Conservation (phyloP, 2,888 invertebrate genomes). For the Belgica antarctica region DNA sequence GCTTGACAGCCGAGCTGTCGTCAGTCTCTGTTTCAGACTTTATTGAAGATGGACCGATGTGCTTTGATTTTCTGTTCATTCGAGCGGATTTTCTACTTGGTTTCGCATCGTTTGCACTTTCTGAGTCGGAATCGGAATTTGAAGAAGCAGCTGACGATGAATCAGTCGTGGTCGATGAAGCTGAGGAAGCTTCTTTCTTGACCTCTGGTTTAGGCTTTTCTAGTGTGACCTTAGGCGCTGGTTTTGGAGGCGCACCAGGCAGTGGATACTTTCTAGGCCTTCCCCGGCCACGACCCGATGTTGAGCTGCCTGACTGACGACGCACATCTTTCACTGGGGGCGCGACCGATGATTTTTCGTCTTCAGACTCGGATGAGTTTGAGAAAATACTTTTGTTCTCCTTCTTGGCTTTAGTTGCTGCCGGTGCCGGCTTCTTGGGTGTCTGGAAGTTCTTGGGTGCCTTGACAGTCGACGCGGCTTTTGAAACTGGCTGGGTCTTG, state of each 20-base stretch:
- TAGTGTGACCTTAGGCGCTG: slow-evolving; percentile 47
- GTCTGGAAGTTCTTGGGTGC: neutral
- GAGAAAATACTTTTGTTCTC: slow-evolving; percentile 76
- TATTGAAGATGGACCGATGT: slow-evolving; percentile 57
- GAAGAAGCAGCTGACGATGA: slow-evolving; percentile 33
- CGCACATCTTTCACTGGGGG: slow-evolving; percentile 24
- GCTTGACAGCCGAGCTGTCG: slow-evolving; percentile 49
- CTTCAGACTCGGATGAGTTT: slow-evolving; percentile 66
- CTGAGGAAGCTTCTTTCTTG: slow-evolving; percentile 31
- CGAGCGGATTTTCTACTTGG: slow-evolving; percentile 65
- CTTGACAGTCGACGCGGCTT: slow-evolving; percentile 4
- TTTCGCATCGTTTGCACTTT: slow-evolving; percentile 17
- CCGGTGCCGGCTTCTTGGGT: slow-evolving; percentile 21
- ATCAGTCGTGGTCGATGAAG: slow-evolving; percentile 1
- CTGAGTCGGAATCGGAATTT: slow-evolving; percentile 21
- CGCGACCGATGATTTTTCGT: slow-evolving; percentile 54
- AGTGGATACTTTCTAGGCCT: slow-evolving; percentile 46
- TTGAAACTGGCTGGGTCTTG: slow-evolving; percentile 17
- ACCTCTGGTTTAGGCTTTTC: slow-evolving; percentile 37
- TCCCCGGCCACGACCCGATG: slow-evolving; percentile 17
- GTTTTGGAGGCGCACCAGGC: slow-evolving; percentile 49
- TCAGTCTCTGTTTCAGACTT: slow-evolving; percentile 52
- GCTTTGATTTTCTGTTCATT: slow-evolving; percentile 66
- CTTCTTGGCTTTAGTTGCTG: slow-evolving; percentile 45
- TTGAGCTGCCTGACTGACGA: slow-evolving; percentile 49